Base-by-base conservation (phyloP, 2,113 vertebrate genomes). In the Telmatochromis sp. region DNA sequence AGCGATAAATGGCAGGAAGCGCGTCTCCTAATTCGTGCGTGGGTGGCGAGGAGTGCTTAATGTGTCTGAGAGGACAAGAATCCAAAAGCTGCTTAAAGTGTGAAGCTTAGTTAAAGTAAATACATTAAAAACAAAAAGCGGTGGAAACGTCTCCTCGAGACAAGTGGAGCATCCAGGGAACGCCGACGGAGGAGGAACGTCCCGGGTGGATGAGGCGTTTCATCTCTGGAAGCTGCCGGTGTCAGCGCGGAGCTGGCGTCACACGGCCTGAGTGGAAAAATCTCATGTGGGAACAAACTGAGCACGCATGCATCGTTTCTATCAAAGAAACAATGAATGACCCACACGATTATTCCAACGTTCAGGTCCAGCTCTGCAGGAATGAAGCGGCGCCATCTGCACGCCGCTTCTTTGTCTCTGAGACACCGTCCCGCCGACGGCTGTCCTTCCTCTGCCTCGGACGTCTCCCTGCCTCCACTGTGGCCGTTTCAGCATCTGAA, bases 301-400 rank as follows among this genome's bases (percentile, higher is more conserved):
- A 73, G 13, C 65, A 45, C 2, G 1, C 9, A 3, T 50, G 15
- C 42, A 78, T 47, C 10, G 0, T 50, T 31, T 78, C 45, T 31
- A 5, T 47, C 40, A 26, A 31, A n/a, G 17, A 50, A 50, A 50
- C 10, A 1, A 50, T 78, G 17, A 4, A 31, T n/a, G 17, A 31
- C 1, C 3, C 23, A 19, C 40, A 28, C 2, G 5, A 11, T 63
- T 33, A 63, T 33, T 19, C 37, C 40, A 63, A 2, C 6, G 3
- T 28, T 75, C 14, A 58, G 26, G 26, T 31, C 1, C 14, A 47
- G 71, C 71, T 50, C 15, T 75, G 68, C 21, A 17, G 15, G 42
- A 5, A 28, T 19, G 42, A 75, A 19, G 15, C 42, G 9, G 14
- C 71, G 0, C 47, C 51, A 6, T 57, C 65, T 50, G 63, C 14